Percentiles rank a stretch among this genome's conserved stretches.
phyloP scores from a whole-genome alignment of 2,888 invertebrate species.

The Mythimna vitellina region DNA sequence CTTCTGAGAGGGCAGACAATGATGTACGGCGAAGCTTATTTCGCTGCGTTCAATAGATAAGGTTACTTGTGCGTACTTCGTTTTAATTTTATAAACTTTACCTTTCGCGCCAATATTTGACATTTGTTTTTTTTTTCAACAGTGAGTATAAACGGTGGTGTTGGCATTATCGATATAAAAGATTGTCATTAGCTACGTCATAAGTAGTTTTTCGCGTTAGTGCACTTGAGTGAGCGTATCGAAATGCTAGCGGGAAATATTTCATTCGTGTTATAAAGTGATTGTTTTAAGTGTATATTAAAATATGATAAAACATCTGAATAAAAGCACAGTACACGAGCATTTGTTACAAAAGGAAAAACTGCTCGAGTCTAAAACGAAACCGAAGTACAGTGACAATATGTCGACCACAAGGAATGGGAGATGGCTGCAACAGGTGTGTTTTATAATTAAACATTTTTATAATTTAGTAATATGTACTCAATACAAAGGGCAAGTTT shows the following conservation, averaged over 20 bases:
- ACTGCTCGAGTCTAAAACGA: conserved; percentile 73
- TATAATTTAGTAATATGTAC: conserved; percentile 16
- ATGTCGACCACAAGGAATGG: conserved; percentile 81
- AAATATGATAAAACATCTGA: conserved; percentile 81
- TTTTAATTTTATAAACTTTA: conserved; percentile 47
- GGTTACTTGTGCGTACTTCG: conserved; percentile 66
- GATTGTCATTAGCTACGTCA: conserved; percentile 20
- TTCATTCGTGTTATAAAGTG: conserved; percentile 40
- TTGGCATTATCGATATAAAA: conserved; percentile 49
- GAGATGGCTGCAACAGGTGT: conserved; percentile 80
- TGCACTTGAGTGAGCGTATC: conserved; percentile 37
- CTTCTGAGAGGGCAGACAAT: conserved; percentile 77
- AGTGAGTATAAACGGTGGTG: conserved; percentile 28
- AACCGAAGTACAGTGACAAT: conserved; percentile 72
- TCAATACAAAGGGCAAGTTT: neutral
- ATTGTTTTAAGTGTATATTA: conserved; percentile 41
- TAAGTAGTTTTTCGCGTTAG: conserved; percentile 28
- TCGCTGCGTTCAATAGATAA: conserved; percentile 68
- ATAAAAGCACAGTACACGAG: conserved; percentile 81
- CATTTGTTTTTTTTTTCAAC: conserved; percentile 48
- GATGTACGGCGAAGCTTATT: conserved; percentile 72
- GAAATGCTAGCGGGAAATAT: conserved; percentile 54
- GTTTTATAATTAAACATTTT: conserved; percentile 58
- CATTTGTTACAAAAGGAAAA: conserved; percentile 80
- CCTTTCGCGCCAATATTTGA: conserved; percentile 63